These are phyloP conservation scores for Latrodectus hesperus DNA, from an alignment of 2,888 invertebrate genomes.

Conservation along the genomic window DNA sequence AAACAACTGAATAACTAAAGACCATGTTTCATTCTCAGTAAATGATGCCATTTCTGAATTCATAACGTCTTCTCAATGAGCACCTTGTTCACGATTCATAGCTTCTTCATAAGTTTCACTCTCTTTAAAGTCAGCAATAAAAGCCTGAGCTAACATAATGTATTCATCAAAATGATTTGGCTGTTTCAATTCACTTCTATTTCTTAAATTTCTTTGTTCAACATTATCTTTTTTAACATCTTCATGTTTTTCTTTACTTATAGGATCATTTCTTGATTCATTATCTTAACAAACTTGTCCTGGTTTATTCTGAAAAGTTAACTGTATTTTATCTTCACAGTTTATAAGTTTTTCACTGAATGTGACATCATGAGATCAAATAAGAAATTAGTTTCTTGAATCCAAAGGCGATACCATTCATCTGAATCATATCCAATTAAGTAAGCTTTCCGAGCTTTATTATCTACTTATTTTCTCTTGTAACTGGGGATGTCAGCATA, in stretches of 20 bases:
- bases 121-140: no score
- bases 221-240: neutral
- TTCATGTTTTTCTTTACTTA: neutral
- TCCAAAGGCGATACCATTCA: no score
- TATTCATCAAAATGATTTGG: neutral
- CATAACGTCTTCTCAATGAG: neutral
- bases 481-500: neutral
- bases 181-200: neutral
- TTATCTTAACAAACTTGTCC: neutral
- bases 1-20: no score
- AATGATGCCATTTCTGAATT: neutral
- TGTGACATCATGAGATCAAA: no score
- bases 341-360: no score
- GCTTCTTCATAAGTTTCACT: neutral
- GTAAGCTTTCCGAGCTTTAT: no score
- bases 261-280: neutral
- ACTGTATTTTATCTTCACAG: neutral
- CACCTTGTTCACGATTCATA: neutral
- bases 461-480: no score
- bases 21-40: neutral
- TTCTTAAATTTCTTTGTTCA: neutral
- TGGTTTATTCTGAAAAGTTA: neutral
- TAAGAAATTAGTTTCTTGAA: no score
- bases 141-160: neutral
- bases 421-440: no score